These are phyloP conservation scores for Halotydeus destructor DNA, from an alignment of 1,140 invertebrate genomes.

Conservation along the genomic window DNA sequence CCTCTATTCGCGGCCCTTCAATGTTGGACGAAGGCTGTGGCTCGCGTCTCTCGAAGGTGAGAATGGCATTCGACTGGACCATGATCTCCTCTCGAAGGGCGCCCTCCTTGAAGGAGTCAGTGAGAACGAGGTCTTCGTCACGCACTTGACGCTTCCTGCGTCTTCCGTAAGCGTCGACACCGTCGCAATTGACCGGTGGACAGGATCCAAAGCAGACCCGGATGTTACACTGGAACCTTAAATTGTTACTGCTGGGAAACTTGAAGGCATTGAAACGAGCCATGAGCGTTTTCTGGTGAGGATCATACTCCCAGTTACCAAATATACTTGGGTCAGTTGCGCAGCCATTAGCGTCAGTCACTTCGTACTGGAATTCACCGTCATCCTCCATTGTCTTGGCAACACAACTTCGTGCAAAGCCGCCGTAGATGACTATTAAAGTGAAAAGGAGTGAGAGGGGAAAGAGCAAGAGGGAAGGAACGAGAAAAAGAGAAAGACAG, in stretches of 20 bases:
- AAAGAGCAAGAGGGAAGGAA: too few relatives aligned
- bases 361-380: conserved; percentile 68
- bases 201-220: conserved; percentile 83
- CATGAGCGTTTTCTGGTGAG: conserved; percentile 52
- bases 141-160: conserved; percentile 36
- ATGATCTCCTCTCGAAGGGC: conserved; percentile 75
- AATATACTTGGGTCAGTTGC: conserved; percentile 77
- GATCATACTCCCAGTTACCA: conserved; percentile 72
- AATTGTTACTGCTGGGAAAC: conserved; percentile 81
- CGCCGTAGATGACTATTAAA: conserved; percentile 85
- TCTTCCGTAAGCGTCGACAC: conserved; percentile 64
- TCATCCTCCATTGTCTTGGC: conserved; percentile 71
- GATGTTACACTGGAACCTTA: conserved; percentile 86
- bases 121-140: conserved; percentile 13
- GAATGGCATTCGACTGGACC: conserved; percentile 71
- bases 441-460: too few relatives aligned
- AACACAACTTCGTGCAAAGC: conserved; percentile 73
- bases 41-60: conserved; percentile 64
- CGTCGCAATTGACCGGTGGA: conserved; percentile 79
- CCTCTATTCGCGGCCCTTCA: conserved; percentile 36
- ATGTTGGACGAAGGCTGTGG: conserved; percentile 39
- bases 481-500: not conserved
- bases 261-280: conserved; percentile 81
- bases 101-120: conserved; percentile 36
- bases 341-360: conserved; percentile 81